Percentiles rank a stretch among this genome's conserved stretches.
Evolutionary conservation across 2,888 invertebrate species (phyloP).

Genomic region (Drosophila buzzatii): DNA sequence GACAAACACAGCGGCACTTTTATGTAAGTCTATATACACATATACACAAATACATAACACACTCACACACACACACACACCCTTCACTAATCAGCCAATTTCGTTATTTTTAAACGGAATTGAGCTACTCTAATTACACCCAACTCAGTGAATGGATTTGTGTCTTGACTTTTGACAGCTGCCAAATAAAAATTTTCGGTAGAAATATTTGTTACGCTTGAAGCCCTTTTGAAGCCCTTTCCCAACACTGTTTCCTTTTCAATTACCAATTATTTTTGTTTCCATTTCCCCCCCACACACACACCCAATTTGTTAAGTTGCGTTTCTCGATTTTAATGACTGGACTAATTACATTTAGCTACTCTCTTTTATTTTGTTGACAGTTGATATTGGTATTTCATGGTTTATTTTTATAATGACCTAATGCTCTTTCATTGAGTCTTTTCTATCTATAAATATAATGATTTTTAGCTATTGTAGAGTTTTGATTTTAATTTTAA

Average conservation of each 20-base stretch:
- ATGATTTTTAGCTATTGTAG: background rate
- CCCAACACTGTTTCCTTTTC: constrained; percentile 27
- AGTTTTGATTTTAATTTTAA: background rate
- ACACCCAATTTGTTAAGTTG: background rate
- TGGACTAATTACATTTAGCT: constrained; percentile 30
- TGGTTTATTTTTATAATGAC: background rate
- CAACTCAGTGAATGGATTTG: constrained; percentile 10
- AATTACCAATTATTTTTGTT: constrained; percentile 58
- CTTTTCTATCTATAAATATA: background rate
- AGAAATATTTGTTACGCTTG: constrained; percentile 7
- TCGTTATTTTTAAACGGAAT: constrained; percentile 2
- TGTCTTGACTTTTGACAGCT: constrained; percentile 45
- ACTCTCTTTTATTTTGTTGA: constrained; percentile 6
- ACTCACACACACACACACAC: background rate
- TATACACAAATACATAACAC: background rate
- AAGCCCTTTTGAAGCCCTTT: background rate
- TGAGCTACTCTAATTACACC: background rate
- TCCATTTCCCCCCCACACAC: background rate
- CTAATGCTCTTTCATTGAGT: background rate
- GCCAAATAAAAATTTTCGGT: constrained; percentile 19
- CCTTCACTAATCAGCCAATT: constrained; percentile 37
- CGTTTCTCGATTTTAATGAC: constrained; percentile 34
- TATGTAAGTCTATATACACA: constrained; percentile 80
- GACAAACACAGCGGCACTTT: constrained; percentile 84
- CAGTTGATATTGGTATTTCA: background rate